Base-by-base conservation (phyloP, 2,113 vertebrate species). In the Trochalopteron elliotii region DNA sequence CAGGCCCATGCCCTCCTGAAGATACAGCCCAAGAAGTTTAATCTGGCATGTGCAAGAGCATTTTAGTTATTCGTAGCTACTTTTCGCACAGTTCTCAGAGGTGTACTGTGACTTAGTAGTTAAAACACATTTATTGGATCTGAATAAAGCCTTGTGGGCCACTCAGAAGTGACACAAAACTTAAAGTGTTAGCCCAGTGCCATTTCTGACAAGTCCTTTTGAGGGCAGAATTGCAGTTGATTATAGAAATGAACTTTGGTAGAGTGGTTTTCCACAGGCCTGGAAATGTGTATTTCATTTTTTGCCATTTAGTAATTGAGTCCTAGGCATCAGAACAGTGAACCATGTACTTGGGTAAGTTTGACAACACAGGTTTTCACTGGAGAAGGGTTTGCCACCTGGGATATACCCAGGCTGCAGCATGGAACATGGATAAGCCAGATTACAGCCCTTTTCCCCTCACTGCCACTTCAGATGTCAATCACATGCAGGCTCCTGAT, bases 381-480 rank as follows among this genome's bases (percentile, higher is more conserved):
- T 49, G 50, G 35, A 72, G 67, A 24, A 91, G 33, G 4, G 8
- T 71, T 96, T 92, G 21, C 40, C 69, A 61, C 18, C 35, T 44
- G 69, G 75, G 75, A 78, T 33, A 35, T 17, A 40, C 12, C 53
- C 63, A 67, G 33, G n/a, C 49, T 81, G 77, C 7, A 4, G 44
- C 77, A 71, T 24, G 53, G 30, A 64, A 22, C n/a, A 5, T 7
- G n/a, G 60, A 12, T 50, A 40, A 85, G 13, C 21, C 65, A 47
- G 37, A 88, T 33, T 30, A 30, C 42, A 86, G 53, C 39, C 23
- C 44, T 67, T 93, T 79, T 59, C 60, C 37, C 93, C 68, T 89
- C 27, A 1, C 68, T 74, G 59, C 31, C 78, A 45, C 76, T 95
- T 90, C 75, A 88, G 69, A 76, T 53, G 45, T 90, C 92, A 90